Evolutionary conservation across 2,888 invertebrate genomes (phyloP), one percentile per base, ranked within the genome.

Genomic region (Rhopalosiphum nymphaeae): DNA sequence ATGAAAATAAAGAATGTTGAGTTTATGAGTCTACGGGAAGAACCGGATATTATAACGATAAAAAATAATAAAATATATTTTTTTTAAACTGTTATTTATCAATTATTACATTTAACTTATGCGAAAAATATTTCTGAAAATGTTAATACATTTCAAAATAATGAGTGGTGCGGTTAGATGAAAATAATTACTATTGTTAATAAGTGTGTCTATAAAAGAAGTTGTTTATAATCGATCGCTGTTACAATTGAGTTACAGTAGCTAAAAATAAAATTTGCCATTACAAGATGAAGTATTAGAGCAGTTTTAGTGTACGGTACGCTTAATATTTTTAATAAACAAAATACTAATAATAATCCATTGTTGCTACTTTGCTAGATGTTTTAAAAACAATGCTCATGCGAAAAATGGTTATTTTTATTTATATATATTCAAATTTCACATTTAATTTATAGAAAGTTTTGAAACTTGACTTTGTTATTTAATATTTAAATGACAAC

Each of bases 401-500:
- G 36, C 21, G 0, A 21, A 78, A 85, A 44, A 46, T 16, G 25
- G 36, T 42, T 11, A 26, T 29, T 36, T 44, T 57, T 42, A 89
- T 57, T 57, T 42, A n/a, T 42, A 26, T 89, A n/a, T 61, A 61
- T 67, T 90, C 25, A 1, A 25, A 25, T 36, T 49, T 78, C n/a
- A 36, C 16, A 29, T 90, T 36, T 56, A n/a, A 88, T 13, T 56
- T 10, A 7, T 29, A 21, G n/a, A 67, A 46, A 36, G 67, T 90
- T 10, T 90, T 90, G 90, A 36, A 78, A 90, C 90, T 67, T 29
- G 61, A 90, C 25, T 67, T 26, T 67, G 90, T 90, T 26, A 67
- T 90, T 90, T 67, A 78, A 78, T 78, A 90, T 90, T 90, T 78
- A 67, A 67, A 90, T 67, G 67, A 36, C 46, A 78, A 90, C 25